Evolutionary conservation across 2,113 vertebrate genomes (phyloP), one percentile per base, ranked within the genome.

Genomic region (Pagrus major): DNA sequence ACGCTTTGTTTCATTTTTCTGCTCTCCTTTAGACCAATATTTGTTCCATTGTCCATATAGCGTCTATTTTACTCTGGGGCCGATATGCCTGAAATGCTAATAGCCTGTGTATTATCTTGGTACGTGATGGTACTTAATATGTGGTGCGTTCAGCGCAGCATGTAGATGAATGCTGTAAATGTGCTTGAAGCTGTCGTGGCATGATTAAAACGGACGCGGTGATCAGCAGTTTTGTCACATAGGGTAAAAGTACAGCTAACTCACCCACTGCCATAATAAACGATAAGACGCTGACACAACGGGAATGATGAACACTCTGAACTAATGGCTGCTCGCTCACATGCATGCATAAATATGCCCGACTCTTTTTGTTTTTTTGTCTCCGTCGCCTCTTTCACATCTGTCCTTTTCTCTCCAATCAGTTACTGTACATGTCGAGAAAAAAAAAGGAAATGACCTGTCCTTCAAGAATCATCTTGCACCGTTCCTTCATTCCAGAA

Each of bases 141-240:
- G 49, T 7, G 58, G 25, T 54, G 18, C 66, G 47, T 76, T 51
- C 46, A 31, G 76, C 0, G 3, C 73, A 9, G 78, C 68, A 41
- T 75, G 80, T 74, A 78, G 74, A 88, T 80, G 72, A 71, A 85
- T n/a, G 72, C 69, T 72, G 49, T 86, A 54, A 85, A 90, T 71
- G 85, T 85, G 68, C 81, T 86, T 49, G 59, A 87, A 77, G 82
- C 82, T 70, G 76, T 71, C 63, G 2, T 33, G 51, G 68, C 44
- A 9, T 87, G 80, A 90, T 90, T 86, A 81, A 89, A 90, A 82
- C 54, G 85, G 81, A 90, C 64, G 31, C 9, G 70, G 69, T 35
- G 72, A 92, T 92, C 89, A 89, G 87, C 83, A 81, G 81, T 86
- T 89, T 88, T 88, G 83, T 91, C 88, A 81, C 82, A 83, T 65